A percentile compares a stretch with the other conserved stretches of the same genome.
Evolutionary conservation across 2,888 invertebrate genomes (phyloP).

Genomic region (Limnephilus rhombicus): DNA sequence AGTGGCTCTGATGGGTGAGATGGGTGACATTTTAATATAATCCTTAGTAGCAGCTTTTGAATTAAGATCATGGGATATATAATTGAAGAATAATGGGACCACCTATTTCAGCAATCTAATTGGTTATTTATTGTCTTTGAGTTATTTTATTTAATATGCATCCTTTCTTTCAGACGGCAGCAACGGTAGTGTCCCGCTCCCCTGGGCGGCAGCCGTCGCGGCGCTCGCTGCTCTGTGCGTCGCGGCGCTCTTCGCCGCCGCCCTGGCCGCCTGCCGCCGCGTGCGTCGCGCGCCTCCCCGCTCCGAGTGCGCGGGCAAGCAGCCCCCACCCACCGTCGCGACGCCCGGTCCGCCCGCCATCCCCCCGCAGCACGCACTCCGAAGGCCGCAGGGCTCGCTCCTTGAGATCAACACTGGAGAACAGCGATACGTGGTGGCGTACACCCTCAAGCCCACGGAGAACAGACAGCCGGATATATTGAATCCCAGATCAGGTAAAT

Average conservation of each 20-base stretch:
- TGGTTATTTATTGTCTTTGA: too few species aligned
- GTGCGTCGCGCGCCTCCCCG: conserved; percentile 71
- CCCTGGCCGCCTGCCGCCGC: conserved; percentile 49
- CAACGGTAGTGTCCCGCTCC: conserved; percentile 84
- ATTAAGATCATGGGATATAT: too few species aligned
- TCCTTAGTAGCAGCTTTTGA: too few species aligned
- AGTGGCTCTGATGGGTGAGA: too few species aligned
- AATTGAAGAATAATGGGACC: too few species aligned
- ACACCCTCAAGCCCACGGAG: conserved; percentile 86
- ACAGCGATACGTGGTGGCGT: conserved; percentile 90
- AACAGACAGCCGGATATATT: conserved; percentile 88
- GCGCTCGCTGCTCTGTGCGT: conserved; percentile 72
- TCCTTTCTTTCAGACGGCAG: conserved; percentile 79
- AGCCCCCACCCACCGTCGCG: conserved; percentile 71
- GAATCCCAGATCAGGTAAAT: conserved; percentile 84
- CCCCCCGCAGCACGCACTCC: conserved; percentile 70
- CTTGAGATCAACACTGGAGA: conserved; percentile 85
- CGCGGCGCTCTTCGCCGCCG: conserved; percentile 70
- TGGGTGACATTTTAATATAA: too few species aligned
- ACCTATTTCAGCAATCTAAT: too few species aligned
- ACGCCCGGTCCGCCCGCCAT: conserved; percentile 74
- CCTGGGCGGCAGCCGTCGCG: conserved; percentile 75
- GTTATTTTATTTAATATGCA: conserved; percentile 43
- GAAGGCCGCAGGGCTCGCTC: conserved; percentile 72
- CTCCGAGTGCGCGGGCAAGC: conserved; percentile 72